Conservation (phyloP, 2,797 vertebrate species). For the Hippoglossus hippoglossus region DNA sequence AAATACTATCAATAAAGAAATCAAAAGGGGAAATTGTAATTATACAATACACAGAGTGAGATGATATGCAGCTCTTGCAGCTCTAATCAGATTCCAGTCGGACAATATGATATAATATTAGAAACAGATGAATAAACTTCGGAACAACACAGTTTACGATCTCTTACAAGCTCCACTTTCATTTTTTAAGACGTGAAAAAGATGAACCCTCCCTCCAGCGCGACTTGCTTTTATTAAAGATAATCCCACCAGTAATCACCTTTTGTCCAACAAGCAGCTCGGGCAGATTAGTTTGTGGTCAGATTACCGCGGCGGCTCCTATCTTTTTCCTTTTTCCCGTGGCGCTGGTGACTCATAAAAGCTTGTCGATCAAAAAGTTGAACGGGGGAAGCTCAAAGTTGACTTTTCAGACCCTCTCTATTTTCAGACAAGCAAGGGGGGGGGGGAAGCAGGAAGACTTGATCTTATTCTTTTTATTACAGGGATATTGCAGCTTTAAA, state of each 20-base stretch:
- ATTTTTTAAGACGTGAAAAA: slow-evolving; percentile 7
- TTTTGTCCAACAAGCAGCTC: slow-evolving; percentile 27
- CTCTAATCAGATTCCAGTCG: too few species aligned
- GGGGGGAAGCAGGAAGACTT: slow-evolving; percentile 64
- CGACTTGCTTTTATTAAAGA: slow-evolving; percentile 12
- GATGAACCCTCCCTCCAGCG: neutral
- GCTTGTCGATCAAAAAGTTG: slow-evolving; percentile 54
- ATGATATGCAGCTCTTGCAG: too few species aligned
- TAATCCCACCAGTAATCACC: slow-evolving; percentile 39
- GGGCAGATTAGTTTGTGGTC: slow-evolving; percentile 41
- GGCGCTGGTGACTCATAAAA: slow-evolving; percentile 21
- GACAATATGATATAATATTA: neutral
- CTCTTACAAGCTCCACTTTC: neutral
- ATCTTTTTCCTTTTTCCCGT: slow-evolving; percentile 1
- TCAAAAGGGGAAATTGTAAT: neutral
- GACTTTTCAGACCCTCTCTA: slow-evolving; percentile 74
- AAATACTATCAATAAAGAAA: neutral
- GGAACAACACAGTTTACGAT: too few species aligned
- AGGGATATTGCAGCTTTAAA: slow-evolving; percentile 90
- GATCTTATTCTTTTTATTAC: slow-evolving; percentile 86
- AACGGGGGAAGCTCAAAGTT: slow-evolving; percentile 59
- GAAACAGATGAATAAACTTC: neutral
- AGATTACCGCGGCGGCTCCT: slow-evolving; percentile 19
- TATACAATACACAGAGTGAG: too few species aligned
- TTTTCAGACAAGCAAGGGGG: slow-evolving; percentile 56